phyloP scores from a whole-genome alignment of 2,113 vertebrate genomes.

The Dendropsophus ebraccatus region DNA sequence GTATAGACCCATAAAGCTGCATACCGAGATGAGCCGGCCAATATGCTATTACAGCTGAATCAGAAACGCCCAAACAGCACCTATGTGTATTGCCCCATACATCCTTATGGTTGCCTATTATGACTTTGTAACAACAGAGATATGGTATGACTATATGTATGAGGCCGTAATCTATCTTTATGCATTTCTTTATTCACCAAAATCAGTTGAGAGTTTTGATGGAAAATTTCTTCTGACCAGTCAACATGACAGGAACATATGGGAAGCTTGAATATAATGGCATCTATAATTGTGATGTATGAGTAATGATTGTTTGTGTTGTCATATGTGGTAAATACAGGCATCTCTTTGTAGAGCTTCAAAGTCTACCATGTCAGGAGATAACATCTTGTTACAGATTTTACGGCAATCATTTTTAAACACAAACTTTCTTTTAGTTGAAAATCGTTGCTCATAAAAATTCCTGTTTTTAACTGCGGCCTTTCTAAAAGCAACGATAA shows the following conservation, averaged over 20 bases:
- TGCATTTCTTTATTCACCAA: too few relatives aligned
- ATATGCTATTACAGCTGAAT: too few relatives aligned
- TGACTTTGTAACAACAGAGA: too few relatives aligned
- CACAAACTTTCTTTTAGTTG: not conserved
- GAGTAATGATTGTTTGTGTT: not conserved
- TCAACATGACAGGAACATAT: not conserved
- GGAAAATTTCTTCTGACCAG: not conserved
- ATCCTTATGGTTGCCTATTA: too few relatives aligned
- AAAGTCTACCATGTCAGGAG: not conserved
- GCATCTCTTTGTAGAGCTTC: not conserved
- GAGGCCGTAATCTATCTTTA: too few relatives aligned
- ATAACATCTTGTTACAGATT: not conserved
- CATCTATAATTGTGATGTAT: not conserved
- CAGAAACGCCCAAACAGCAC: too few relatives aligned
- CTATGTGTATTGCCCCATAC: too few relatives aligned
- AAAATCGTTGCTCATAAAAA: conserved; percentile 23
- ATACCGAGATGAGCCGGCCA: too few relatives aligned
- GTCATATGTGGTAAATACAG: not conserved
- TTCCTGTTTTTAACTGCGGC: conserved; percentile 25
- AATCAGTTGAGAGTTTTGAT: not conserved
- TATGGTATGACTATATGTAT: too few relatives aligned
- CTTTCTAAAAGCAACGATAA: not conserved
- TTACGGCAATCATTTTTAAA: not conserved
- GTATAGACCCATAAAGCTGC: too few relatives aligned
- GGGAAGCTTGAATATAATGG: not conserved